phyloP scores from a whole-genome alignment of 2,113 vertebrate species.

The Emydocephalus ijimae region DNA sequence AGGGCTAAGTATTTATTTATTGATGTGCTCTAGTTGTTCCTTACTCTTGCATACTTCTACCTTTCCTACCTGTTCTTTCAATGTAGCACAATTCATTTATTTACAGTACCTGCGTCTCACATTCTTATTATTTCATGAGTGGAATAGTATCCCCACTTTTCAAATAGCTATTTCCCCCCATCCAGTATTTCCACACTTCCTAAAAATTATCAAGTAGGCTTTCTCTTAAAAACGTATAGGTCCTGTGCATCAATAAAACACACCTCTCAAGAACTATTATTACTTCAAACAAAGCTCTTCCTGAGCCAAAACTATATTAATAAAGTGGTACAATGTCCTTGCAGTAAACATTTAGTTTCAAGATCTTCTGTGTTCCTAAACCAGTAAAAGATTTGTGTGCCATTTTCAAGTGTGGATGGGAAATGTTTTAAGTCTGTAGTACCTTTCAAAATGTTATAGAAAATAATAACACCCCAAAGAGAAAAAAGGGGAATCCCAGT shows the following conservation, averaged over 20 bases:
- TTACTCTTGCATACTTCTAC: neutral
- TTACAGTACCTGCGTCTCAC: neutral
- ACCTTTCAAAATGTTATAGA: neutral
- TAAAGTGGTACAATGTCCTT: neutral
- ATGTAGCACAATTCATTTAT: neutral
- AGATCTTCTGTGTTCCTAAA: neutral
- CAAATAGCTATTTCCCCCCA: neutral
- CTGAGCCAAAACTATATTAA: neutral
- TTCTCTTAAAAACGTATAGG: neutral
- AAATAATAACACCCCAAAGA: neutral
- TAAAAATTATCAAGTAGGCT: neutral
- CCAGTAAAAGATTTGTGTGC: neutral
- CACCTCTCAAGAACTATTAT: neutral
- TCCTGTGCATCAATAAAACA: neutral
- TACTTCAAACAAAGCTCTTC: neutral
- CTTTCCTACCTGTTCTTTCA: neutral
- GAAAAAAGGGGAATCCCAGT: neutral
- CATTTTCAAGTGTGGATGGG: neutral
- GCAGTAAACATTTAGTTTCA: neutral
- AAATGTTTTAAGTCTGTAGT: neutral
- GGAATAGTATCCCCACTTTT: neutral
- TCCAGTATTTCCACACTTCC: neutral
- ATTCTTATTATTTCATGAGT: neutral
- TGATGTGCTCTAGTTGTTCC: neutral
- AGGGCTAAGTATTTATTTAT: neutral